Evolutionary conservation across 2,113 vertebrate genomes (phyloP), one percentile per base, ranked within the genome.

Genomic region (Phrynosoma blainvillii): DNA sequence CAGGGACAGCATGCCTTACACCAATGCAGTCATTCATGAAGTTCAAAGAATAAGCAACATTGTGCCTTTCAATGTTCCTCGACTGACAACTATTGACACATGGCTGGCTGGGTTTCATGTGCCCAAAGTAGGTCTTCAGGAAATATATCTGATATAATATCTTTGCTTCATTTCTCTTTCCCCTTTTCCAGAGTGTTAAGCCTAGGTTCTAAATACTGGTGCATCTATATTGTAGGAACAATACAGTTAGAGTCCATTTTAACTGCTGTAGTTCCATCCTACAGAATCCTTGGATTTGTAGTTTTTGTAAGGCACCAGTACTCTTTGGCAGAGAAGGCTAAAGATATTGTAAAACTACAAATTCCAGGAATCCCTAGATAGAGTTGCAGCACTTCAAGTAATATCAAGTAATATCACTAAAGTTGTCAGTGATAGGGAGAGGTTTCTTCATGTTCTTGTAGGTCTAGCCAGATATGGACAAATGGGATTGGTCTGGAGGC

Each of bases 1-100:
- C 95, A 96, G 92, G 85, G 70, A 84, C 87, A 95, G 84, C 74
- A 91, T 98, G 96, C 97, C 97, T 16, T 98, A 97, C 91, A 98
- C 97, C 59, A 96, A 98, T 0, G 98, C 98, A 0, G 97, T 98
- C 77, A 92, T 99, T 94, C 98, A 99, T 0, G 98, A 98, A 89
- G 95, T 98, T 87, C 97, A 97, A 91, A 97, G 98, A 88, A 97
- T 96, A 89, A 91, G 96, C 71, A 97, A 98, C 32, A 95, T 98
- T 1, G 0, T 98, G 30, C 98, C 98, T 5, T 85, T 98, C 21
- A 97, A 94, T 0, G 95, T 88, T 16, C 95, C 96, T 21, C 95
- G 98, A 82, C 40, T 95, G 93, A 88, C 96, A 0, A 1, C 4
- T 0, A 95, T 75, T 25, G 97, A 98, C 32, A 94, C 95, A 0